Conservation (phyloP, 2,888 invertebrate genomes). For the Rhingia rostrata region DNA sequence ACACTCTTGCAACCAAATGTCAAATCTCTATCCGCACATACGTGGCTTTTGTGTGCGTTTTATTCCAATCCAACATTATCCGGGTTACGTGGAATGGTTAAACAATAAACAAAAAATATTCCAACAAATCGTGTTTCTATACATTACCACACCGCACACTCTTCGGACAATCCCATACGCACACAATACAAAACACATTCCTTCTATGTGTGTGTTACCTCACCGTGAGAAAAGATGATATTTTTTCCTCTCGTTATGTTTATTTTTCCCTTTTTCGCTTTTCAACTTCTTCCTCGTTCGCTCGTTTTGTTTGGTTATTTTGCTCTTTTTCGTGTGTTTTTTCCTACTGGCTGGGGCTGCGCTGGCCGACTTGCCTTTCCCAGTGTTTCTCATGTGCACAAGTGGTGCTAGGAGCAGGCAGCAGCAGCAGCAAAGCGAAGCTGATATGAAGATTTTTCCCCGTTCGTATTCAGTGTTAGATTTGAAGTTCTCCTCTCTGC, state of each 20-base stretch:
- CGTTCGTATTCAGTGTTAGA: constrained; percentile 61
- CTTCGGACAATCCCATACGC: constrained; percentile 18
- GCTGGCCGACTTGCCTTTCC: constrained; percentile 36
- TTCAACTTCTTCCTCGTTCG: constrained; percentile 49
- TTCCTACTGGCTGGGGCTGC: constrained; percentile 9
- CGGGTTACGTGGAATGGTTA: not conserved
- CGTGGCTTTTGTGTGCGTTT: too few species aligned
- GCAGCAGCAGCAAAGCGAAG: constrained; percentile 16
- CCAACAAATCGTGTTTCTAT: constrained; percentile 16
- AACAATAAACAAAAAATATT: not conserved
- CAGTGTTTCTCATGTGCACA: constrained; percentile 66
- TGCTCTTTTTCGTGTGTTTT: constrained; percentile 21
- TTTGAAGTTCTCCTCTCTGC: constrained; percentile 70
- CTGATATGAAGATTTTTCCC: constrained; percentile 69
- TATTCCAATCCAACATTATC: constrained; percentile 22
- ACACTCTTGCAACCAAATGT: not conserved
- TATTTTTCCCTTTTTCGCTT: constrained; percentile 42
- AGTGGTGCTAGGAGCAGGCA: constrained; percentile 38
- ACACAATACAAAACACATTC: not conserved
- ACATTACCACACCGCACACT: constrained; percentile 3
- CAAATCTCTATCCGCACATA: not conserved
- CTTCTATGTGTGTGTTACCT: constrained; percentile 19
- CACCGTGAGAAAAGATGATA: constrained; percentile 33
- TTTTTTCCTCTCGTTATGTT: constrained; percentile 14
- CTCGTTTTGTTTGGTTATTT: constrained; percentile 55